phyloP scores from a whole-genome alignment of 2,797 vertebrate genomes.

The Alfaro cultratus region DNA sequence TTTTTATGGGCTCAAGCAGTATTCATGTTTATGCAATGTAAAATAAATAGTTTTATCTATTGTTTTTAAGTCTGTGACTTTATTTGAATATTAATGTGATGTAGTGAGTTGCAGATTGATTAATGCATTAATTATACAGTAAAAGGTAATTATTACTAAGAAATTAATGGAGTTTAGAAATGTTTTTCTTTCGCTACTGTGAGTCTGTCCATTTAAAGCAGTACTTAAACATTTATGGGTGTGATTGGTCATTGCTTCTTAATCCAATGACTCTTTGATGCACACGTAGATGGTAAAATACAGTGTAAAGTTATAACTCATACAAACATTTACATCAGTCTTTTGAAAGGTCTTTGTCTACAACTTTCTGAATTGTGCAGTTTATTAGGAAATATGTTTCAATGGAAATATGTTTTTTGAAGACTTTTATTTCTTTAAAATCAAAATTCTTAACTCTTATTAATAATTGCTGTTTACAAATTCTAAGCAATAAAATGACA shows the following conservation, averaged over 20 bases:
- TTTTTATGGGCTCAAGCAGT: conserved; percentile 31
- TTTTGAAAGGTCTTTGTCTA: neutral
- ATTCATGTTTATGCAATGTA: conserved; percentile 42
- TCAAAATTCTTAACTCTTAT: neutral
- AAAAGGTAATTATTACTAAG: neutral
- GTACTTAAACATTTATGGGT: neutral
- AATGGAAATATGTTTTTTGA: neutral
- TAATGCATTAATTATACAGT: neutral
- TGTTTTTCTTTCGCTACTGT: neutral
- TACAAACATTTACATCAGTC: neutral
- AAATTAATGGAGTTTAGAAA: neutral
- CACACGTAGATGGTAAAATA: neutral
- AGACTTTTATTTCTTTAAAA: neutral
- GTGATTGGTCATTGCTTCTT: neutral
- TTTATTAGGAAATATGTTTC: neutral
- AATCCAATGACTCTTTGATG: neutral
- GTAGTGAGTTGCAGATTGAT: neutral
- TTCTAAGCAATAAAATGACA: neutral
- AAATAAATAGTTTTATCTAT: neutral
- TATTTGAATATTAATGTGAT: neutral
- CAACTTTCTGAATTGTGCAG: neutral
- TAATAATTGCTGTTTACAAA: neutral
- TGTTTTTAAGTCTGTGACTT: neutral
- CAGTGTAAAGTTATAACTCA: neutral
- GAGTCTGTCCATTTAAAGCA: neutral